Conservation (phyloP, 2,888 invertebrate species). For the Torymus auratus region DNA sequence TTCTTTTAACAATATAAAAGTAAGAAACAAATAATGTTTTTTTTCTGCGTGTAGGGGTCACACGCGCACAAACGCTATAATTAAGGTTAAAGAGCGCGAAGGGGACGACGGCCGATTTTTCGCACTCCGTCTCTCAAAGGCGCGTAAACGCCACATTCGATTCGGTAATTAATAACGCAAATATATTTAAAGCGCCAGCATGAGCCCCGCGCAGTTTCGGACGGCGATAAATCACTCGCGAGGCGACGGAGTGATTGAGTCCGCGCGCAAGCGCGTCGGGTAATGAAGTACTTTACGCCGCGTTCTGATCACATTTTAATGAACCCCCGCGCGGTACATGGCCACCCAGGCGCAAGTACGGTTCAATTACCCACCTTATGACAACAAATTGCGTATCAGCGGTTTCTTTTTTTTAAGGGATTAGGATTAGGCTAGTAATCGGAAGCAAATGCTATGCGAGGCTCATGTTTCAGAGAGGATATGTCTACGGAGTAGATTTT, state of each 20-base stretch:
- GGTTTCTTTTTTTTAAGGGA: too few relatives aligned
- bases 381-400: too few relatives aligned
- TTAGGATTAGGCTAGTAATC: too few relatives aligned
- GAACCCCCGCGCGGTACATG: not conserved
- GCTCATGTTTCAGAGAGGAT: too few relatives aligned
- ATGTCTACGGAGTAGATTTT: too few relatives aligned
- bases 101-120: not conserved
- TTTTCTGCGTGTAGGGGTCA: too few relatives aligned
- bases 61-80: not conserved
- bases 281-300: conserved; percentile 46
- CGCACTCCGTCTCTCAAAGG: not conserved
- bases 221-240: conserved; percentile 29
- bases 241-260: conserved; percentile 27
- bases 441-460: too few relatives aligned
- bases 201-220: not conserved
- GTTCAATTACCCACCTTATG: too few relatives aligned
- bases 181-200: conserved; percentile 24
- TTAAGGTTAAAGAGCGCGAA: conserved; percentile 28
- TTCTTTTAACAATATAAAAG: too few relatives aligned
- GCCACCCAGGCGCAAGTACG: conserved; percentile 17
- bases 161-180: conserved; percentile 39
- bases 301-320: conserved; percentile 43
- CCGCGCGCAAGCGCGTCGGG: not conserved
- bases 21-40: too few relatives aligned
- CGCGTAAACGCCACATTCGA: conserved; percentile 6